phyloP scores from a whole-genome alignment of 2,888 invertebrate genomes.

The Agrochola lota region DNA sequence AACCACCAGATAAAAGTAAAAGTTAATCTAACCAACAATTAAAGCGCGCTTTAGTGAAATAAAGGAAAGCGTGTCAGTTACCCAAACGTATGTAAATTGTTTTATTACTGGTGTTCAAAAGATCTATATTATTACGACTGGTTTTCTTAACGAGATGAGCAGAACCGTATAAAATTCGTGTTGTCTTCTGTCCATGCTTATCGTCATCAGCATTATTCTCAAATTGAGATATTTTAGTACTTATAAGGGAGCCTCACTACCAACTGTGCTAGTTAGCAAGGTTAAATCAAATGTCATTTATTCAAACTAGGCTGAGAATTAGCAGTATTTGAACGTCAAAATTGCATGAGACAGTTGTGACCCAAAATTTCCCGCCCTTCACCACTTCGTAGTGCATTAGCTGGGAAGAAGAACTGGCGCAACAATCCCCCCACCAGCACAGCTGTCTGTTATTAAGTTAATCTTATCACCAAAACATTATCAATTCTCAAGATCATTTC shows the following conservation, averaged over 20 bases:
- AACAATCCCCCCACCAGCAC: too few species aligned
- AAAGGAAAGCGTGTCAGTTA: conserved; percentile 60
- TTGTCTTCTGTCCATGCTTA: too few species aligned
- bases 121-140: conserved; percentile 14
- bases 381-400: background rate
- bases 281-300: background rate
- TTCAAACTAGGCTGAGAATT: background rate
- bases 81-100: conserved; percentile 52
- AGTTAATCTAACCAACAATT: conserved; percentile 61
- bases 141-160: background rate
- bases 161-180: background rate
- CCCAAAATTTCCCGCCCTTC: background rate
- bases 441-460: too few species aligned
- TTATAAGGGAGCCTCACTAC: background rate
- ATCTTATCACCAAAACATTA: background rate
- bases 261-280: background rate
- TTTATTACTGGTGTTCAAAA: conserved; percentile 10
- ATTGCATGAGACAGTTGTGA: background rate
- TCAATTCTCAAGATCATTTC: background rate
- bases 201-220: background rate
- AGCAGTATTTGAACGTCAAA: background rate
- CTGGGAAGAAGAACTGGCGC: too few species aligned
- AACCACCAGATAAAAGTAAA: conserved; percentile 60
- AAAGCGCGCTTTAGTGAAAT: conserved; percentile 52
- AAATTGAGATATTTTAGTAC: background rate